phyloP scores from a whole-genome alignment of 2,113 vertebrate genomes.

The Nothocercus julius region DNA sequence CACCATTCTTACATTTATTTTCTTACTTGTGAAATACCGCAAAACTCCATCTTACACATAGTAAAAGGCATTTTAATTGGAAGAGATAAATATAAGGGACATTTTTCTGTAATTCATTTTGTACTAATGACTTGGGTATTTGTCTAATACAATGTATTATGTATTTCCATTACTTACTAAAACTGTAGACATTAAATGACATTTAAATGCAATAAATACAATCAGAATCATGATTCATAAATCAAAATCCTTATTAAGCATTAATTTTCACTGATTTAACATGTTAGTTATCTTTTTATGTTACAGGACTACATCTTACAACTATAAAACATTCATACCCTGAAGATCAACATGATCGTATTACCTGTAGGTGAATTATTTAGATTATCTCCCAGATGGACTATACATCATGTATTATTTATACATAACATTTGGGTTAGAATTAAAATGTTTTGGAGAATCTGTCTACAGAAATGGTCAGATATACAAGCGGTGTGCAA shows the following conservation, averaged over 20 bases:
- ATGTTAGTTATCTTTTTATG: background rate
- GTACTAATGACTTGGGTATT: background rate
- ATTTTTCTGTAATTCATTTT: background rate
- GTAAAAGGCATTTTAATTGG: background rate
- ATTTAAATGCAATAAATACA: background rate
- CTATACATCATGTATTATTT: constrained; percentile 46
- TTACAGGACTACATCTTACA: background rate
- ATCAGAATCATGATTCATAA: background rate
- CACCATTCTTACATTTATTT: background rate
- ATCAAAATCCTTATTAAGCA: background rate
- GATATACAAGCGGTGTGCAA: background rate
- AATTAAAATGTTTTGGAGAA: constrained; percentile 4
- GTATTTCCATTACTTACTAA: background rate
- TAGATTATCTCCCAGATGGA: constrained; percentile 43
- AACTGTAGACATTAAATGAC: background rate
- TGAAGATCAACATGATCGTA: constrained; percentile 46
- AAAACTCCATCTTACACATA: background rate
- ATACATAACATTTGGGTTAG: constrained; percentile 34
- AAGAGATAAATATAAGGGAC: background rate
- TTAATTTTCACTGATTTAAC: background rate
- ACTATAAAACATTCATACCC: constrained; percentile 57
- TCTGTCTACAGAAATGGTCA: background rate
- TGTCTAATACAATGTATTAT: background rate
- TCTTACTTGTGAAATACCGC: background rate
- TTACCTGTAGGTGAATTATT: constrained; percentile 58